Base-by-base conservation (phyloP, 2,888 invertebrate genomes). In the Petrolisthes cinctipes region DNA sequence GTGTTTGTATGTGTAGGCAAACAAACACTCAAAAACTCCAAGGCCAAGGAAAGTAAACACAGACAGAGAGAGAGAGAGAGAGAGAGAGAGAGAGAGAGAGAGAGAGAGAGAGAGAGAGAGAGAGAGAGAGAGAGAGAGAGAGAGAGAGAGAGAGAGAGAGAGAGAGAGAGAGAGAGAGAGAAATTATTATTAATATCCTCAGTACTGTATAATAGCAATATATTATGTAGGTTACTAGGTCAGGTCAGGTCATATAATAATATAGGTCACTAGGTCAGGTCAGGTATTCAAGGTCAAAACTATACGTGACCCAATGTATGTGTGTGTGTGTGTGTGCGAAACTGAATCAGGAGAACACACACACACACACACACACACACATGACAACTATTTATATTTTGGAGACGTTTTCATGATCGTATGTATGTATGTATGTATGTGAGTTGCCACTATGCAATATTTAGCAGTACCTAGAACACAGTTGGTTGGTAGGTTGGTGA, bases 351-450 rank as follows among this genome's bases (percentile, higher is more conserved):
- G 61, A 17, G 9, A 17, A 61, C 61, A 61, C 61, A 61, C 61
- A 61, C 61, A 61, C 61, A 61, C 61, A 61, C 61, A 61, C 61
- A 61, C 61, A 61, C 61, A 61, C 61, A 61, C 61, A 61, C 61
- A 61, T 14, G 17, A 1, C 9, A 9, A 61, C 61, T 17, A 9
- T 11, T 11, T 61, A 9, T 61, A 9, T 61, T 9, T 37, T 37
- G 37, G 37, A 0, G 37, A 37, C 37, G 0, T 37, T 37, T 37
- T 37, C 37, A 37, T 37, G 37, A 37, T 37, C 37, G 37, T 37
- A 37, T 37, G 37, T 37, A 37, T 37, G 37, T 37, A 37, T 37
- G 37, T 37, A 37, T 37, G 37, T 37, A 37, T 37, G 37, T 37
- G 37, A 37, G 37, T 37, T 37, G 2, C 37, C 37, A 37, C 37